Evolutionary conservation across 1,140 invertebrate genomes (phyloP).

Genomic region (Tribolium madens): DNA sequence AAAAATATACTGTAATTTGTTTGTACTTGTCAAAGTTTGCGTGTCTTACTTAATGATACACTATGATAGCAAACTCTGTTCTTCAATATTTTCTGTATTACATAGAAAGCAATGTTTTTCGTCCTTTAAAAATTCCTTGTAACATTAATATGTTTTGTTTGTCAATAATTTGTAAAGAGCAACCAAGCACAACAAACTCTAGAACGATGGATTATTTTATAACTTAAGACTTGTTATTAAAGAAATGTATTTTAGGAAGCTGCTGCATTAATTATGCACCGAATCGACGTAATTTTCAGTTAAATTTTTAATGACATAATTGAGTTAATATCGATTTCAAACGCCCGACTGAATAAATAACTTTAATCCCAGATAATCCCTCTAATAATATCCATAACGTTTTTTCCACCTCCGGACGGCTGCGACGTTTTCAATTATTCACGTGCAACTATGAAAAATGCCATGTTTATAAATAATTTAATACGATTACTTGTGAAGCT

Average conservation of each 20-base stretch:
- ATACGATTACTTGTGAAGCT: constrained; percentile 24
- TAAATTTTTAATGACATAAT: constrained; percentile 34
- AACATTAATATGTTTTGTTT: constrained; percentile 23
- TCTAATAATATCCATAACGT: constrained; percentile 38
- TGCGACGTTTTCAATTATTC: constrained; percentile 27
- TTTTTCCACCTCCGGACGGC: constrained; percentile 20
- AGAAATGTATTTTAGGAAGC: constrained; percentile 28
- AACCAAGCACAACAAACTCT: too few species aligned
- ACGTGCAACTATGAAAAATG: constrained; percentile 29
- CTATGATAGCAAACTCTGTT: constrained; percentile 30
- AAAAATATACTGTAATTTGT: constrained; percentile 38
- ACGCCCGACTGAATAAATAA: constrained; percentile 34
- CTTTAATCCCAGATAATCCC: constrained; percentile 36
- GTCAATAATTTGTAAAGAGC: neutral
- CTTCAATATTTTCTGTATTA: constrained; percentile 1
- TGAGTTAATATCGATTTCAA: constrained; percentile 34
- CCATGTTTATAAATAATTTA: constrained; percentile 19
- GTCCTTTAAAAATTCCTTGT: constrained; percentile 18
- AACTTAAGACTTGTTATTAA: neutral
- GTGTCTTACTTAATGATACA: constrained; percentile 39
- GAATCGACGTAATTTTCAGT: constrained; percentile 31
- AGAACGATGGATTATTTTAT: neutral
- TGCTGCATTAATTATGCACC: constrained; percentile 22
- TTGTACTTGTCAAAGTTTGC: constrained; percentile 37
- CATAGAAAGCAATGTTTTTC: constrained; percentile 2